Base-by-base conservation (phyloP, 2,888 invertebrate genomes). In the Cantharis flavilabris region DNA sequence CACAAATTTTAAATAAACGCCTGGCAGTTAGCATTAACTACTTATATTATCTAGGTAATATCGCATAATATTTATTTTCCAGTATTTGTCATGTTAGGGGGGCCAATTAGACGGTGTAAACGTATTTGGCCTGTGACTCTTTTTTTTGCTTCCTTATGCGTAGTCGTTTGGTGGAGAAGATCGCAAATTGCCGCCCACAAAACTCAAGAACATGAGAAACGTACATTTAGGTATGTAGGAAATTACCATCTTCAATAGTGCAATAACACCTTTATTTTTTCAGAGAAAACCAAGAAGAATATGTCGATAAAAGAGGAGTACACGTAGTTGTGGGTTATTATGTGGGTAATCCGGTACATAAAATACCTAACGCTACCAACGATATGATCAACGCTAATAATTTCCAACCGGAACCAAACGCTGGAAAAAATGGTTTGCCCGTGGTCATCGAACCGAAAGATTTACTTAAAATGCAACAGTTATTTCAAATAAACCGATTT, bases 291-390 rank as follows among this genome's bases (percentile, higher is more conserved):
- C 93, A 93, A 85, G 91, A 92, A 82, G 93, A 94, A 81, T 94
- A 94, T 87, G 90, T 94, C 23, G 94, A 95, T 87, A 91, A 90
- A 74, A 90, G 90, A 85, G 95, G 95, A n/a, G 93, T 96, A 87
- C 93, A 93, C 86, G 95, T 96, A 7, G 93, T 97, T 71, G 95
- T 97, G 23, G 97, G 97, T 1, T 96, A 96, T 88, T 97, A 96
- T 88, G 92, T 96, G 83, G 97, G 97, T 70, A 95, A 95, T 85
- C 92, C 93, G 28, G 88, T 89, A 65, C 89, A 90, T 76, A 89
- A 90, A 80, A 87, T 90, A 72, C 90, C 91, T 7, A 96, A 96
- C 86, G 91, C 96, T 81, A 94, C 96, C 1, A 82, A 85, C 30
- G 94, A 94, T 83, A 88, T 93, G 81, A 89, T 95, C 75, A 94